Percentiles rank a stretch among this genome's conserved stretches.
phyloP scores from a whole-genome alignment of 2,888 invertebrate species.

The Spialia ferax region DNA sequence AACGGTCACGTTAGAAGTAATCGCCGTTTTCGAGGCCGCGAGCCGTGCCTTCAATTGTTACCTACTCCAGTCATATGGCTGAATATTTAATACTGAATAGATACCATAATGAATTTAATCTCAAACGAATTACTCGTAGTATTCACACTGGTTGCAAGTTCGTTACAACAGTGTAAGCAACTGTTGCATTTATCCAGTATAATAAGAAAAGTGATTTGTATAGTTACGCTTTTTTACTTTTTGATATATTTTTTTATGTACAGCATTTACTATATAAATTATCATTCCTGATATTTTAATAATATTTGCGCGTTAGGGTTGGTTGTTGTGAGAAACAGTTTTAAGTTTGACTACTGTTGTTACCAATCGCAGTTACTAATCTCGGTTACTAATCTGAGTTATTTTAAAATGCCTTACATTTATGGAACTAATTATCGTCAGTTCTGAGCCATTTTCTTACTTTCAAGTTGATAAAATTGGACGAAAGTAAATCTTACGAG shows the following conservation, averaged over 20 bases:
- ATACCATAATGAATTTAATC: constrained; percentile 60
- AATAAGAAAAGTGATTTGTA: constrained; percentile 79
- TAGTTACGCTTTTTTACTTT: constrained; percentile 74
- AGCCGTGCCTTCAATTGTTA: constrained; percentile 68
- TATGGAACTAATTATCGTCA: constrained; percentile 29
- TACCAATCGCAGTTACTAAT: constrained; percentile 82
- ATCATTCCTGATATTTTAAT: constrained; percentile 74
- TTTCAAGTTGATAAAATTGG: constrained; percentile 3
- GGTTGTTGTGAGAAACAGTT: constrained; percentile 49
- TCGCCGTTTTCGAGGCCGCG: constrained; percentile 58
- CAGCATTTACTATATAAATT: constrained; percentile 77
- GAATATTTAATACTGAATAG: constrained; percentile 45
- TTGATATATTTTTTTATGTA: constrained; percentile 68
- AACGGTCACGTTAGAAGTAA: constrained; percentile 81
- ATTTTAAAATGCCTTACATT: constrained; percentile 26
- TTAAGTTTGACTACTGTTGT: constrained; percentile 67
- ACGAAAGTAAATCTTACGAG: constrained; percentile 19
- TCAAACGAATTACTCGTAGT: constrained; percentile 70
- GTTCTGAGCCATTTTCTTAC: constrained; percentile 1
- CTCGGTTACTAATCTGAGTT: constrained; percentile 47
- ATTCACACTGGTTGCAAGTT: constrained; percentile 67
- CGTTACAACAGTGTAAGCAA: constrained; percentile 65
- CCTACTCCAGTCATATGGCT: constrained; percentile 57
- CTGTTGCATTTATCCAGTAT: constrained; percentile 82
- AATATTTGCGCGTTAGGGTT: constrained; percentile 44